These are phyloP conservation scores for Crotalus viridis DNA, from an alignment of 2,113 vertebrate species.

Conservation along the genomic window DNA sequence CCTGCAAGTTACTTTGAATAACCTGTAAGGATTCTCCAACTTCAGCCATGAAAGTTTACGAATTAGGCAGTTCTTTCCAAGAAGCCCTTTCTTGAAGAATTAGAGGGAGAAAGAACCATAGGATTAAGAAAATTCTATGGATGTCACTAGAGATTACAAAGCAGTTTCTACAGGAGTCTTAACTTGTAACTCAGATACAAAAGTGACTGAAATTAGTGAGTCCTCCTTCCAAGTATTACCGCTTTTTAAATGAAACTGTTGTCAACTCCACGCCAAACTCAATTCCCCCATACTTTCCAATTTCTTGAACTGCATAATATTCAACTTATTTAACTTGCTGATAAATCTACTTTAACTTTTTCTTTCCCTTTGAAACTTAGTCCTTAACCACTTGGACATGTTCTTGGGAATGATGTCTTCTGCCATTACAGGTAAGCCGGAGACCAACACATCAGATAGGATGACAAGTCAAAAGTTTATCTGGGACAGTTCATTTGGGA, in stretches of 20 bases:
- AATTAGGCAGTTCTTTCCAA: neutral
- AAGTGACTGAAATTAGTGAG: neutral
- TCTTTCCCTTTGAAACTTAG: fast-evolving
- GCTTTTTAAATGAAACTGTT: neutral
- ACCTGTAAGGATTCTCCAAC: neutral
- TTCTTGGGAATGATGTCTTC: neutral
- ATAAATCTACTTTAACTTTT: neutral
- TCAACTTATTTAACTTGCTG: neutral
- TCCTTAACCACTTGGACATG: neutral
- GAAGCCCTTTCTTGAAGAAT: neutral
- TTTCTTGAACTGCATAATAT: neutral
- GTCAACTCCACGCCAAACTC: neutral
- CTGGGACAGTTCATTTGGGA: neutral
- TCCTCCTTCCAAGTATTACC: neutral
- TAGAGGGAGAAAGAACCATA: neutral
- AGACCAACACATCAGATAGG: neutral
- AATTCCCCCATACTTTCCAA: neutral
- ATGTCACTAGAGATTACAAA: neutral
- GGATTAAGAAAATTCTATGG: neutral
- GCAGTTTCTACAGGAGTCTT: neutral
- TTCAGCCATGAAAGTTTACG: neutral
- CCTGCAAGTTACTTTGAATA: neutral
- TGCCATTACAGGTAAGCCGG: neutral
- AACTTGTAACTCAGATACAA: neutral
- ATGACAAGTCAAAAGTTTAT: neutral